Evolutionary conservation across 2,113 vertebrate species (phyloP).

Genomic region (Erythrocebus patas): DNA sequence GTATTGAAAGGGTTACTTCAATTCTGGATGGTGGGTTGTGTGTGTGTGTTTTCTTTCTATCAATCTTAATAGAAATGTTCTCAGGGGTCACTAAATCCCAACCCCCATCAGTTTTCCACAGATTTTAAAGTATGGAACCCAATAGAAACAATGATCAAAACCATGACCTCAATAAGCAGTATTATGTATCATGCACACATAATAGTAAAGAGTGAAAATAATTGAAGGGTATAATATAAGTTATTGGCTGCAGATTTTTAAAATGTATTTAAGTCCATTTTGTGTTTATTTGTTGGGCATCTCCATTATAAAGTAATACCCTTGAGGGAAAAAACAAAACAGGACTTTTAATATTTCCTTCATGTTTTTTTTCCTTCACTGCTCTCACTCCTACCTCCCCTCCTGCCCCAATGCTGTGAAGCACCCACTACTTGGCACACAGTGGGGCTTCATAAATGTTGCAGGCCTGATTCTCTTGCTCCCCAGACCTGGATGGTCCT

Average conservation of each 20-base stretch:
- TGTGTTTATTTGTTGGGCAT: background rate
- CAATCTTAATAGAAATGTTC: background rate
- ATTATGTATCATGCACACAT: rapidly evolving
- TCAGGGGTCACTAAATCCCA: too few relatives aligned
- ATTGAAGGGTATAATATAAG: background rate
- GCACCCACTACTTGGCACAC: rapidly evolving
- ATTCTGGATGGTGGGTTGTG: background rate
- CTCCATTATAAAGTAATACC: background rate
- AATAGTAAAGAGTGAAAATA: too few relatives aligned
- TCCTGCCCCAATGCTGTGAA: rapidly evolving
- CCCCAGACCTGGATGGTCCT: rapidly evolving
- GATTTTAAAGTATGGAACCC: background rate
- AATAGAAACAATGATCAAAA: background rate
- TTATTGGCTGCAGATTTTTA: background rate
- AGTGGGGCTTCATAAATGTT: background rate
- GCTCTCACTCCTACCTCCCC: too few relatives aligned
- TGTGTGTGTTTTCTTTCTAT: background rate
- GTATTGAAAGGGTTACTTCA: background rate
- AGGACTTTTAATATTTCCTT: background rate
- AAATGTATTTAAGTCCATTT: background rate
- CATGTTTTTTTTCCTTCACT: too few relatives aligned
- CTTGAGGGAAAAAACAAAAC: background rate
- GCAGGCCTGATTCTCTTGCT: background rate
- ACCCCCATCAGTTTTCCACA: background rate
- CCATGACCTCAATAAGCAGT: rapidly evolving